Conservation (phyloP, 2,113 vertebrate genomes). For the Rhineura floridana region DNA sequence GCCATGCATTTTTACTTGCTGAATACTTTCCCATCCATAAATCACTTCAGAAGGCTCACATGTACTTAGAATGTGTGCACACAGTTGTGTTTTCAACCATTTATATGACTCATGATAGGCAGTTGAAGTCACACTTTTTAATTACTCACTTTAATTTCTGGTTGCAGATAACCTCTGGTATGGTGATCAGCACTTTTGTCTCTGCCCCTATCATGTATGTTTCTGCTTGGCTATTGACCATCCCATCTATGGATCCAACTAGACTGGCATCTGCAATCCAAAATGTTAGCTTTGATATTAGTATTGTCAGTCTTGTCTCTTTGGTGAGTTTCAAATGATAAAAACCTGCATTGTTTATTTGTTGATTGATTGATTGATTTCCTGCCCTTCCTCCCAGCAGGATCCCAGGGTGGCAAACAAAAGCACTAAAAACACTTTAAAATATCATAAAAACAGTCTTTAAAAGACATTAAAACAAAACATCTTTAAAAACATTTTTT, state of each 20-base stretch:
- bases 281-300: conserved; percentile 92
- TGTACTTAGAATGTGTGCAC: no score
- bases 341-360: neutral
- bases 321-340: conserved; percentile 81
- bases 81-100: neutral
- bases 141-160: conserved; percentile 24
- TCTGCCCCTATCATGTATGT: conserved; percentile 98
- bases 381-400: no score
- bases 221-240: conserved; percentile 93
- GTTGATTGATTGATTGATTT: no score
- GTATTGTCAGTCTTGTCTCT: conserved; percentile 90
- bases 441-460: no score
- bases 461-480: no score
- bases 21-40: neutral
- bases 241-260: conserved; percentile 88
- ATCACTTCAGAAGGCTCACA: neutral
- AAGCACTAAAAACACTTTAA: no score
- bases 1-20: neutral
- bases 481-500: no score
- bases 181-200: conserved; percentile 97
- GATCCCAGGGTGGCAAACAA: no score
- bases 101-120: neutral
- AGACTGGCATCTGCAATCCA: conserved; percentile 85
- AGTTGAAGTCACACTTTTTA: neutral
- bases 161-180: conserved; percentile 90